Evolutionary conservation across 1,140 invertebrate genomes (phyloP).

Genomic region (Lasioglossum baleicum): DNA sequence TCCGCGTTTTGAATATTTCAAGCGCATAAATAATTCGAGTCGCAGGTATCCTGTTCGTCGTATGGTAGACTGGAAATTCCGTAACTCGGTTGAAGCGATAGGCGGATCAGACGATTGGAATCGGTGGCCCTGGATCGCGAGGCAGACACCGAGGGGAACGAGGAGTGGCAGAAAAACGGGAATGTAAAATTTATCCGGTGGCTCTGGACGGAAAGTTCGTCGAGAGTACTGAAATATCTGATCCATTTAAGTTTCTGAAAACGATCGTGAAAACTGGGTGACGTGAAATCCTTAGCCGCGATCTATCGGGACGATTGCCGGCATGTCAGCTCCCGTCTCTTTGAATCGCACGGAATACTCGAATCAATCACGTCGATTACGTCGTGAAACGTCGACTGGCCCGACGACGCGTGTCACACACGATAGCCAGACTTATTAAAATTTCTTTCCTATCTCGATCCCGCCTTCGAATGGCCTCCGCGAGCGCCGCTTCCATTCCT

Average conservation of each 20-base stretch:
- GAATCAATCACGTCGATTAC: conserved; percentile 41
- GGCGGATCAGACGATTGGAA: conserved; percentile 24
- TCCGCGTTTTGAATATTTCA: conserved; percentile 29
- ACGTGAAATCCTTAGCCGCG: not conserved
- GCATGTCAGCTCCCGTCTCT: conserved; percentile 24
- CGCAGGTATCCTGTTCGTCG: not conserved
- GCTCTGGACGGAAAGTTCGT: not conserved
- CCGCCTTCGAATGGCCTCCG: too few species aligned
- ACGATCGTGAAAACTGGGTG: conserved; percentile 26
- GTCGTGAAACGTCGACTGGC: too few species aligned
- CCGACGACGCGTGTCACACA: too few species aligned
- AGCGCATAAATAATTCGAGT: conserved; percentile 32
- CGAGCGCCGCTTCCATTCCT: too few species aligned
- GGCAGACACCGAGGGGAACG: too few species aligned
- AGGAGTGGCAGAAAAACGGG: too few species aligned
- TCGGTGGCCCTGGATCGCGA: conserved; percentile 9
- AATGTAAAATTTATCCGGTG: conserved; percentile 14
- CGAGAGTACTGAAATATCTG: conserved; percentile 15
- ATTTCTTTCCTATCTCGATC: too few species aligned
- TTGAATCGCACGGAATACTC: conserved; percentile 40
- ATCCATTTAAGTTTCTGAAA: conserved; percentile 32
- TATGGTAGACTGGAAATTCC: not conserved
- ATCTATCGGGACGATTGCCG: not conserved
- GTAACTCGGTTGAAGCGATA: conserved; percentile 24
- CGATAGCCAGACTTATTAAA: too few species aligned